Percentiles rank a stretch among this genome's conserved stretches.
Evolutionary conservation across 2,888 invertebrate species (phyloP).

Genomic region (Colostygia pectinataria): DNA sequence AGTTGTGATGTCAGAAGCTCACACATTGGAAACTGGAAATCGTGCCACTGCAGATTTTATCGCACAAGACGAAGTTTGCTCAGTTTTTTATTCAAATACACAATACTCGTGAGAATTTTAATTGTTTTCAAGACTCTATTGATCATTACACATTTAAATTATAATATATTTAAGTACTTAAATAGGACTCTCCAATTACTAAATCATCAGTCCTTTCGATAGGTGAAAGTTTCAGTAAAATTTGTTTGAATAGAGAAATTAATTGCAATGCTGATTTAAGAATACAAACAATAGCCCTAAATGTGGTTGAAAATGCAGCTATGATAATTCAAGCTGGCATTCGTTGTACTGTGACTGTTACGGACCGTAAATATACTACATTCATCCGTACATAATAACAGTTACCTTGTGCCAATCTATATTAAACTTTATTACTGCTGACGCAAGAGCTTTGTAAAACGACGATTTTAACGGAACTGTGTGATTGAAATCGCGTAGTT

Average conservation of each 20-base stretch:
- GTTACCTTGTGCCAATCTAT: constrained; percentile 46
- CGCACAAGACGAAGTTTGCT: constrained; percentile 7
- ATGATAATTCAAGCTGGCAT: constrained; percentile 47
- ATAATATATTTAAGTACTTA: too few species aligned
- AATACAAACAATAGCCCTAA: constrained; percentile 63
- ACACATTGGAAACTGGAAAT: constrained; percentile 58
- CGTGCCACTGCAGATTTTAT: constrained; percentile 48
- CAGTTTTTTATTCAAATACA: background rate
- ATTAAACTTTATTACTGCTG: constrained; percentile 43
- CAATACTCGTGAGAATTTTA: background rate
- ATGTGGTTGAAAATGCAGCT: constrained; percentile 58
- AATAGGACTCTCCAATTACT: too few species aligned
- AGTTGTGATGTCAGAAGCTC: constrained; percentile 57
- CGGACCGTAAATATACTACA: constrained; percentile 63
- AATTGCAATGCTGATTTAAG: constrained; percentile 45
- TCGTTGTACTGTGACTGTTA: constrained; percentile 67
- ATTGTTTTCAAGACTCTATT: constrained; percentile 10
- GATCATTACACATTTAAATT: too few species aligned
- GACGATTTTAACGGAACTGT: constrained; percentile 46
- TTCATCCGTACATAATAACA: constrained; percentile 59
- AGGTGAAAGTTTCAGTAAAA: too few species aligned
- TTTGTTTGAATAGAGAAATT: background rate
- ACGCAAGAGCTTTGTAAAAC: constrained; percentile 36
- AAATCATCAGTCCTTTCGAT: too few species aligned
- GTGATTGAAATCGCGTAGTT: constrained; percentile 68